A percentile compares a stretch with the other conserved stretches of the same genome.
phyloP scores from a whole-genome alignment of 2,797 vertebrate species.

The Ciconia nigra region DNA sequence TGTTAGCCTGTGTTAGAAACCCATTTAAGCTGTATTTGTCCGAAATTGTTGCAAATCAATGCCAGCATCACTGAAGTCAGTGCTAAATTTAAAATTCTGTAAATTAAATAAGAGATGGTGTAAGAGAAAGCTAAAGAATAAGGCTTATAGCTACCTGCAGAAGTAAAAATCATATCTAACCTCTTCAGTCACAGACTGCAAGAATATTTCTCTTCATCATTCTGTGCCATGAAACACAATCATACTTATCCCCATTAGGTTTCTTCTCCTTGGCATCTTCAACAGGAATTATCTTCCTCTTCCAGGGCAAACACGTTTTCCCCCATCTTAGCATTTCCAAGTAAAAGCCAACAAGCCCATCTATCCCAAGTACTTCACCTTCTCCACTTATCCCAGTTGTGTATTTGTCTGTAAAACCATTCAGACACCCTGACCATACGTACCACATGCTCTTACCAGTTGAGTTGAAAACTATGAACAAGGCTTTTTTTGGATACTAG shows the following conservation, averaged over 20 bases:
- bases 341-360: background rate
- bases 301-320: background rate
- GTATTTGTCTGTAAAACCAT: background rate
- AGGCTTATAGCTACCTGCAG: background rate
- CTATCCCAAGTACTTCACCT: background rate
- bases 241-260: background rate
- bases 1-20: background rate
- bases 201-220: background rate
- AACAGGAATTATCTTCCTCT: background rate
- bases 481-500: background rate
- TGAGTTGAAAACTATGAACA: background rate
- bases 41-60: background rate
- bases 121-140: background rate
- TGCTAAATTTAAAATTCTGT: background rate
- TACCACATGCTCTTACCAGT: background rate
- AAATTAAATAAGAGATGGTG: background rate
- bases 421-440: background rate
- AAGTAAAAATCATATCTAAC: background rate
- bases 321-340: background rate
- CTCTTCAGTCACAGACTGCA: background rate
- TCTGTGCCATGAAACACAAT: background rate
- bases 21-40: background rate
- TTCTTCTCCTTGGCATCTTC: background rate
- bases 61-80: background rate
- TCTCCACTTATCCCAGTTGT: background rate